Conservation (phyloP, 2,888 invertebrate species). For the Rugalucina vietnamica region DNA sequence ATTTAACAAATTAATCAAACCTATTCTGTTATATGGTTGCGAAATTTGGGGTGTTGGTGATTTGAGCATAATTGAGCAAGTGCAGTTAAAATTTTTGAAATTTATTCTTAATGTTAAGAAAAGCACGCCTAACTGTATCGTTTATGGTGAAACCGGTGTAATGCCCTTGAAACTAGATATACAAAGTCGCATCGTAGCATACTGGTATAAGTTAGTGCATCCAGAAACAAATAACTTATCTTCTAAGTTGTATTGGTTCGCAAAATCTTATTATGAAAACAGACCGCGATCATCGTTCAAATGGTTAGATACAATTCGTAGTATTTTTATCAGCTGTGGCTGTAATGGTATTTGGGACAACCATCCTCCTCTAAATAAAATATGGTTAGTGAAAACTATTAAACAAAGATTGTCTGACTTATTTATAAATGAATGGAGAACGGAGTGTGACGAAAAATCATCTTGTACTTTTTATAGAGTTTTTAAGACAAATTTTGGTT, state of each 20-base stretch:
- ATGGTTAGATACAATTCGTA: too few relatives aligned
- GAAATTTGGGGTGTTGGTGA: not conserved
- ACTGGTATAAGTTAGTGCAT: not conserved
- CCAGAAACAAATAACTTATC: not conserved
- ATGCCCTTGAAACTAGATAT: not conserved
- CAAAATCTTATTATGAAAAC: too few relatives aligned
- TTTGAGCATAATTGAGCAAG: not conserved
- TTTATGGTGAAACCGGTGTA: not conserved
- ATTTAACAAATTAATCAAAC: not conserved
- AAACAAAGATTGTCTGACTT: too few relatives aligned
- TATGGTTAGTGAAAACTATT: too few relatives aligned
- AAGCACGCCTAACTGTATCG: not conserved
- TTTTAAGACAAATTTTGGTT: too few relatives aligned
- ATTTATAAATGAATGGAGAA: too few relatives aligned
- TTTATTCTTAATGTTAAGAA: not conserved
- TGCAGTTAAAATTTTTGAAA: not conserved
- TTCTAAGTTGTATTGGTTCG: not conserved
- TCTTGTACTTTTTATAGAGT: too few relatives aligned
- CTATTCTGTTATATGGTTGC: not conserved
- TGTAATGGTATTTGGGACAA: too few relatives aligned
- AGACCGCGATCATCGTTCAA: too few relatives aligned
- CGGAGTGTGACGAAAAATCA: too few relatives aligned
- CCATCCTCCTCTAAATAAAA: too few relatives aligned
- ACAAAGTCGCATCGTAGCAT: not conserved
- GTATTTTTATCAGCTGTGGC: too few relatives aligned